These are phyloP conservation scores for Chiridota heheva DNA, from an alignment of 35 echinoderm and acorn worm genomes.

Conservation along the genomic window DNA sequence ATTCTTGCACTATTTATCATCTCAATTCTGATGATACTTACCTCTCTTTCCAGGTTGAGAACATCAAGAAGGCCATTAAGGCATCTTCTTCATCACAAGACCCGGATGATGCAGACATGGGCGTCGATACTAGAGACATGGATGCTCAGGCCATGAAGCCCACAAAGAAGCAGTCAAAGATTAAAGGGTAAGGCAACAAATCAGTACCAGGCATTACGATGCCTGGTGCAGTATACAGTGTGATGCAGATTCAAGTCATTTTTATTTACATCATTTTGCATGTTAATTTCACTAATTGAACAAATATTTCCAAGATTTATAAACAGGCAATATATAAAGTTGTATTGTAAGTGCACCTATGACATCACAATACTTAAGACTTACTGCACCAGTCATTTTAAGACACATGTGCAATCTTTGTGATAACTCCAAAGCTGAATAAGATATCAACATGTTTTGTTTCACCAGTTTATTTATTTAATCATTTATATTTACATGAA, in stretches of 20 bases:
- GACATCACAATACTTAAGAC: not conserved
- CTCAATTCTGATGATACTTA: too few species aligned
- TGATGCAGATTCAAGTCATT: not conserved
- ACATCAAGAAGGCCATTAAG: conserved; percentile 96
- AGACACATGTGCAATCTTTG: too few species aligned
- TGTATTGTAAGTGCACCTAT: not conserved
- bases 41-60: conserved; percentile 61
- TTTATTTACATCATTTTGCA: not conserved
- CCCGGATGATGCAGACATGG: conserved; percentile 78
- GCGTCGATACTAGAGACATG: conserved; percentile 73
- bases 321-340: not conserved
- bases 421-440: too few species aligned
- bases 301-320: not conserved
- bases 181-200: conserved; percentile 71
- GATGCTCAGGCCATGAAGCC: conserved; percentile 78
- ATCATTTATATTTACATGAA: too few species aligned
- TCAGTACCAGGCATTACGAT: not conserved
- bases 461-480: too few species aligned
- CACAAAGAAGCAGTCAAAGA: conserved; percentile 82
- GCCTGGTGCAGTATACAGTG: not conserved
- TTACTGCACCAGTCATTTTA: too few species aligned
- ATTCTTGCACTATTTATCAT: too few species aligned
- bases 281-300: not conserved
- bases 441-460: too few species aligned
- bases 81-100: conserved; percentile 86